Percentiles rank a stretch among this genome's conserved stretches.
Conservation (phyloP, 2,888 invertebrate genomes). For the Exephanes ischioxanthus region DNA sequence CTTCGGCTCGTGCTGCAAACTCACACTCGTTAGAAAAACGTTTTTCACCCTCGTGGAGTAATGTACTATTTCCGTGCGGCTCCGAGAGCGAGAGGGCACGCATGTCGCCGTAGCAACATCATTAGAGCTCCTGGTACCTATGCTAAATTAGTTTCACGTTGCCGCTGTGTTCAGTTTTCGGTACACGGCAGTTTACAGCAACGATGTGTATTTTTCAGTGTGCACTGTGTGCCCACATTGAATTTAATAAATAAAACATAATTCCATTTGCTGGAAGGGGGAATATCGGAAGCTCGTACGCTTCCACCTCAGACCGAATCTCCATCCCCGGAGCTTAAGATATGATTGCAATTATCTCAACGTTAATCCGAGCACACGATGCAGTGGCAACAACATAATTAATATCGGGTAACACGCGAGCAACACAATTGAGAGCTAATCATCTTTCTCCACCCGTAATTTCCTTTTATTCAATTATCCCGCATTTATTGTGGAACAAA, state of each 20-base stretch:
- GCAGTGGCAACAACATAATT: constrained; percentile 27
- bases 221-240: neutral
- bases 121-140: neutral
- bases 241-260: constrained; percentile 41
- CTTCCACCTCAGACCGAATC: neutral
- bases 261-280: constrained; percentile 11
- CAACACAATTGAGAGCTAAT: constrained; percentile 1
- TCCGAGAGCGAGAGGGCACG: neutral
- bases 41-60: no score
- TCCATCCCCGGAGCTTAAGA: constrained; percentile 6
- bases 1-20: no score
- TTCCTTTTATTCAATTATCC: neutral
- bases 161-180: neutral
- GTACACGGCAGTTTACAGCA: neutral
- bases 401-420: constrained; percentile 36
- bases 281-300: constrained; percentile 2
- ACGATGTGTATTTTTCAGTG: constrained; percentile 10
- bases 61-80: neutral
- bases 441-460: neutral
- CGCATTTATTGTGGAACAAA: neutral
- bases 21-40: no score
- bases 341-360: constrained; percentile 24
- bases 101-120: neutral
- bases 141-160: constrained; percentile 16
- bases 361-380: constrained; percentile 6